Conservation (phyloP, 2,888 invertebrate genomes). For the Podabrus alpinus region DNA sequence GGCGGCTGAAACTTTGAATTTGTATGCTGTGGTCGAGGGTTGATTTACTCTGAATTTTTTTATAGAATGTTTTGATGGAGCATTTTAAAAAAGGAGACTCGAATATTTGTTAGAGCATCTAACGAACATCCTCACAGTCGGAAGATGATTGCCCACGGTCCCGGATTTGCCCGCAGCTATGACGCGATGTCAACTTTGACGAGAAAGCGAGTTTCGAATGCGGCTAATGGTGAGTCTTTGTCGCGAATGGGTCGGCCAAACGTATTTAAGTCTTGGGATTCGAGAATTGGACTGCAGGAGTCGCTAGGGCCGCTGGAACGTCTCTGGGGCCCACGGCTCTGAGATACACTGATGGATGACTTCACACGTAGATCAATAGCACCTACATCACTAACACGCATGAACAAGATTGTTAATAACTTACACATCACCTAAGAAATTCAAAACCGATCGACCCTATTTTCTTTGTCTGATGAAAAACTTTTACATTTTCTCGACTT, state of each 20-base stretch:
- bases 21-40: constrained; percentile 39
- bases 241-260: constrained; percentile 42
- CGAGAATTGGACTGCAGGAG: constrained; percentile 30
- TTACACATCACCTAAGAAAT: constrained; percentile 39
- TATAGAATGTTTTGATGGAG: constrained; percentile 20
- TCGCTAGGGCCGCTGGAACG: constrained; percentile 42
- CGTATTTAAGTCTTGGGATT: constrained; percentile 33
- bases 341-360: constrained; percentile 54
- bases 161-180: constrained; percentile 52
- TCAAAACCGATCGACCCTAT: constrained; percentile 7
- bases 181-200: constrained; percentile 52
- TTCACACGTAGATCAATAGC: constrained; percentile 54
- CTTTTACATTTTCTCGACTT: not conserved
- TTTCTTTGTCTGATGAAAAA: not conserved
- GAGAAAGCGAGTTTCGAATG: constrained; percentile 42
- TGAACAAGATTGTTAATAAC: constrained; percentile 52
- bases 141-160: constrained; percentile 47
- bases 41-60: constrained; percentile 31
- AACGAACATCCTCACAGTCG: constrained; percentile 23
- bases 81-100: constrained; percentile 24
- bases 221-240: constrained; percentile 51
- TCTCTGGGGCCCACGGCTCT: constrained; percentile 44
- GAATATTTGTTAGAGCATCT: constrained; percentile 17
- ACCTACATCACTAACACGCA: constrained; percentile 49
- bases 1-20: constrained; percentile 50